Evolutionary conservation across 2,113 vertebrate genomes (phyloP), one percentile per base, ranked within the genome.

Genomic region (Leucopternis melanops): DNA sequence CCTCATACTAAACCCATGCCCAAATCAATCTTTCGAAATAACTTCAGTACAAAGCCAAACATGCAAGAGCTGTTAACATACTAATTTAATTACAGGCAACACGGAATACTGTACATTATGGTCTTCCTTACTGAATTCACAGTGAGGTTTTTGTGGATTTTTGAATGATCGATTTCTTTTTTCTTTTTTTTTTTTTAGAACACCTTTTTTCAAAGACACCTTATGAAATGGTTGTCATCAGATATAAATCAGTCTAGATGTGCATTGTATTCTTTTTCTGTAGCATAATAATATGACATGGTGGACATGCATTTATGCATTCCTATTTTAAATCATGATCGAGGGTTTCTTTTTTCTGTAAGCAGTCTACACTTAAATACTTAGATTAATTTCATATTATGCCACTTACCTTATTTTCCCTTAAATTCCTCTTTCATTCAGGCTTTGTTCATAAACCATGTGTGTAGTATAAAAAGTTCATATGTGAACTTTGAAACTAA

Each of bases 401-500:
- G 12, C 70, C 38, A 54, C 97, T 55, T 97, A 98, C 97, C 97
- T 95, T 97, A 72, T 96, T 91, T 70, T 90, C 15, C 42, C 18
- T 59, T 50, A 80, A 95, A 61, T 65, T 78, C n/a, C 57, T 55
- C 57, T 86, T 96, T 81, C 19, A 54, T 80, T 79, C 61, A 86
- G 71, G 17, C 67, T 85, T 90, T 11, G 16, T 85, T 86, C 31
- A 38, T 84, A 52, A 74, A 47, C 32, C 31, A 31, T 6, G 8
- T 66, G 19, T 66, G 52, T 66, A 77, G 72, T 31, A 26, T 69
- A 66, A 57, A 49, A 71, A 52, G 81, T 84, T 86, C 16, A 4
- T 57, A 25, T 14, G 31, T 98, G 97, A 97, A 97, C 98, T 98
- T 98, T 97, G 96, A 97, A 77, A 95, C 95, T 45, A 45, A 69